These are phyloP conservation scores for Lophotis ruficrista DNA, from an alignment of 2,113 vertebrate species.

Conservation along the genomic window DNA sequence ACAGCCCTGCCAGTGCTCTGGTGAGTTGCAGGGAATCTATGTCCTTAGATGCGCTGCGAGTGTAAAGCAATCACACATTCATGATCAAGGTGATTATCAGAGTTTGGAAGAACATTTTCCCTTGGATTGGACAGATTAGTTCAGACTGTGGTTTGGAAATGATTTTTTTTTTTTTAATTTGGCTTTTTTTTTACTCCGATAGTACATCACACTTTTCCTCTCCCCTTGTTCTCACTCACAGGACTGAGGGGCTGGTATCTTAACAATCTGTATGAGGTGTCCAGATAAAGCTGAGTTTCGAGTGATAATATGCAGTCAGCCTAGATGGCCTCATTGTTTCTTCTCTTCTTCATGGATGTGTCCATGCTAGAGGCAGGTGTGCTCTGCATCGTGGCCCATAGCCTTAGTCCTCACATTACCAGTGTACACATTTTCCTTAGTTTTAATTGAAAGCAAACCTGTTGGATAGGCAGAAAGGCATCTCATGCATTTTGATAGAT, in stretches of 20 bases:
- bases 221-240: not conserved
- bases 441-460: not conserved
- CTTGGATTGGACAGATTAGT: not conserved
- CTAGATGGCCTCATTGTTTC: not conserved
- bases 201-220: fast-evolving
- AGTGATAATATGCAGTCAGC: not conserved
- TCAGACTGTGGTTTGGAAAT: not conserved
- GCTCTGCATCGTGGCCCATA: not conserved
- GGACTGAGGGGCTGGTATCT: not conserved
- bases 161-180: not conserved
- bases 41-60: not conserved
- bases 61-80: not conserved
- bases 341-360: not conserved
- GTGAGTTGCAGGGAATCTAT: not conserved
- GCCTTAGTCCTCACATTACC: not conserved
- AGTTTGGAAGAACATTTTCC: not conserved
- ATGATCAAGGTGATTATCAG: not conserved
- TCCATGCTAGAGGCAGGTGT: not conserved
- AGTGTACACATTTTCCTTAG: not conserved
- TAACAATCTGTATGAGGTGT: not conserved
- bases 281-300: not conserved
- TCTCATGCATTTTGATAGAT: not conserved
- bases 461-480: not conserved
- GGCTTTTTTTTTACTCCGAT: not conserved
- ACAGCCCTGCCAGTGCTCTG: not conserved